Percentiles rank a stretch among this genome's conserved stretches.
Evolutionary conservation across 2,797 vertebrate species (phyloP).

Genomic region (Peromyscus melanophrys): DNA sequence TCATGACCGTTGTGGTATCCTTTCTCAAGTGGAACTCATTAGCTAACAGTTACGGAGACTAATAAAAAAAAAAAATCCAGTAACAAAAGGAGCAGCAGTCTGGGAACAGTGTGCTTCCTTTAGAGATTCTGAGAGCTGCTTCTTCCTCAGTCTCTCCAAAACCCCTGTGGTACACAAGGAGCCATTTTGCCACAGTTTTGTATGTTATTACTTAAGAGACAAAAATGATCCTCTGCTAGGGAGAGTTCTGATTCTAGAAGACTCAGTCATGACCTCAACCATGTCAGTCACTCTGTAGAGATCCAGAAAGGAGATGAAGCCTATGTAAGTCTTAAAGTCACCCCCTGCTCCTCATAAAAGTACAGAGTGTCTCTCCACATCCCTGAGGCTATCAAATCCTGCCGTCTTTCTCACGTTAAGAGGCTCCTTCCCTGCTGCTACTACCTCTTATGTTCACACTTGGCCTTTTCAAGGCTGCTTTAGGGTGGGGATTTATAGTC

Average conservation of each 20-base stretch:
- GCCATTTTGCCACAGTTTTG: slow-evolving; percentile 7
- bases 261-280: background rate
- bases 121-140: slow-evolving; percentile 50
- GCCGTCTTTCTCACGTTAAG: slow-evolving; percentile 50
- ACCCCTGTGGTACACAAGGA: background rate
- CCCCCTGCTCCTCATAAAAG: slow-evolving; percentile 23
- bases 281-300: background rate
- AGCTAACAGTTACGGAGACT: slow-evolving; percentile 33
- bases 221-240: slow-evolving; percentile 5
- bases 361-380: background rate
- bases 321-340: slow-evolving; percentile 22
- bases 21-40: slow-evolving; percentile 58
- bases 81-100: slow-evolving; percentile 6
- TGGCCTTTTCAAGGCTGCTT: slow-evolving; percentile 51
- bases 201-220: slow-evolving; percentile 65
- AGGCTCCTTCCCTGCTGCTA: background rate
- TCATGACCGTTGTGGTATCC: slow-evolving; percentile 24
- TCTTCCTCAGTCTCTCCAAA: slow-evolving; percentile 62
- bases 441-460: slow-evolving; percentile 23
- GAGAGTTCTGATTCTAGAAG: slow-evolving; percentile 20
- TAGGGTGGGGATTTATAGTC: slow-evolving; percentile 40
- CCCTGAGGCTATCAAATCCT: background rate
- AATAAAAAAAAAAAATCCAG: background rate
- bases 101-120: background rate
- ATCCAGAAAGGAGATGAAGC: slow-evolving; percentile 26